phyloP scores from a whole-genome alignment of 1,140 invertebrate species.

The Listronotus bonariensis region DNA sequence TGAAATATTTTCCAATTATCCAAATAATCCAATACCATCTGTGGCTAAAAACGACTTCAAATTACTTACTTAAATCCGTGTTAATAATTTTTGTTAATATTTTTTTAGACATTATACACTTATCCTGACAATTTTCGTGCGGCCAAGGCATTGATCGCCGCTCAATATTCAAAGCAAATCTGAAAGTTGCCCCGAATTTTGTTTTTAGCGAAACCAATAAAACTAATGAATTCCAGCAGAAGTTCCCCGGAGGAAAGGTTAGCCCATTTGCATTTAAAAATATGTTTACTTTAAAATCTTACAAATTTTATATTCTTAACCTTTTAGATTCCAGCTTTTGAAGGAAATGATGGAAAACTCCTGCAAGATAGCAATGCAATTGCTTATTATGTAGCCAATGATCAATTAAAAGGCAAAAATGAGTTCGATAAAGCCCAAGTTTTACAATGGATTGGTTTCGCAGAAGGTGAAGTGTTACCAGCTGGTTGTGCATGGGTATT shows the following conservation, averaged over 20 bases:
- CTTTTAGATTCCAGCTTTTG: constrained; percentile 90
- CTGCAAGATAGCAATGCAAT: constrained; percentile 96
- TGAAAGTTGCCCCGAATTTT: constrained; percentile 85
- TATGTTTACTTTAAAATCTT: not conserved
- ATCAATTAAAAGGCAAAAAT: constrained; percentile 78
- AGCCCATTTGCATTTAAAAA: constrained; percentile 39
- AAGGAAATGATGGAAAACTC: constrained; percentile 83
- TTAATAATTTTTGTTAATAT: constrained; percentile 44
- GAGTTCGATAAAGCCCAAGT: constrained; percentile 79
- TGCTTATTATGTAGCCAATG: constrained; percentile 89
- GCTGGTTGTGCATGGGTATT: constrained; percentile 94
- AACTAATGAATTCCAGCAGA: constrained; percentile 81
- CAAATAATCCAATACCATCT: constrained; percentile 14
- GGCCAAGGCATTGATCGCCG: constrained; percentile 92
- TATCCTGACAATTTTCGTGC: constrained; percentile 95
- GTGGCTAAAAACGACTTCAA: constrained; percentile 10
- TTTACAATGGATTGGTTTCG: constrained; percentile 93
- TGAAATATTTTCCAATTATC: constrained; percentile 32
- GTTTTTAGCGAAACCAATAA: constrained; percentile 95
- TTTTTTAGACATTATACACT: constrained; percentile 91
- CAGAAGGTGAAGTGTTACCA: constrained; percentile 89
- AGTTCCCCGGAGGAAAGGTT: constrained; percentile 96
- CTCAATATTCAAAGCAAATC: constrained; percentile 87
- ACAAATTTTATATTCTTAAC: constrained; percentile 4
- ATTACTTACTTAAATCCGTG: not conserved